Evolutionary conservation across 2,113 vertebrate genomes (phyloP).

Genomic region (Pardalotus punctatus): DNA sequence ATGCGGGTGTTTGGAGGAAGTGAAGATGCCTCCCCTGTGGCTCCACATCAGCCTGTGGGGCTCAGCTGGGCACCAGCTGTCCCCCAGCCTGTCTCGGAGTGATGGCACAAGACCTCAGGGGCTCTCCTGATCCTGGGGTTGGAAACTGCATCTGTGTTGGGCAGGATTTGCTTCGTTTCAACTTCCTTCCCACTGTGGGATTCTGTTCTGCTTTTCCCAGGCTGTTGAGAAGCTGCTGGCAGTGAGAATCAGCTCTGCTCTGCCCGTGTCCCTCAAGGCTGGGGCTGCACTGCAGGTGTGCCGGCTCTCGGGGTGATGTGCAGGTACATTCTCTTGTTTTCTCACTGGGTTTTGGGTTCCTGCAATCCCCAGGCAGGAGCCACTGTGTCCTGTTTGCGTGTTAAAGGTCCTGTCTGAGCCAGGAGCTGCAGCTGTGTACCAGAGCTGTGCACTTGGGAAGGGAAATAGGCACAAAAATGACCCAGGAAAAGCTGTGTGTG

Average conservation of each 20-base stretch:
- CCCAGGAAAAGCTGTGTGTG: neutral
- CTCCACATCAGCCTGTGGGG: fast-evolving
- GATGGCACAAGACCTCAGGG: fast-evolving
- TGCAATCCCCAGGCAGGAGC: neutral
- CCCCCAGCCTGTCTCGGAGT: neutral
- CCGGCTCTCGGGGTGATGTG: fast-evolving
- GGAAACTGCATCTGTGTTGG: neutral
- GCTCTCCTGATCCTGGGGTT: neutral
- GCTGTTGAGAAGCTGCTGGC: neutral
- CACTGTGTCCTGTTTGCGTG: fast-evolving
- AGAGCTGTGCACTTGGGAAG: neutral
- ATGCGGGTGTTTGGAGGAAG: neutral
- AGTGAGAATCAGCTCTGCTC: neutral
- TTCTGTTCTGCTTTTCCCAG: neutral
- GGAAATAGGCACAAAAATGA: neutral
- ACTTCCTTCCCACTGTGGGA: neutral
- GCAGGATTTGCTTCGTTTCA: neutral
- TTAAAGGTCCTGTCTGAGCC: fast-evolving
- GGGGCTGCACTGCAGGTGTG: fast-evolving
- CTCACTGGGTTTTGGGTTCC: neutral
- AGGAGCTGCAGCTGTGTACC: too few species aligned
- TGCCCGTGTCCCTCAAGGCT: neutral
- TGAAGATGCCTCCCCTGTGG: fast-evolving
- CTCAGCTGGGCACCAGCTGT: neutral
- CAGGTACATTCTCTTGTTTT: neutral